These are phyloP conservation scores for Etheostoma spectabile DNA, from an alignment of 2,113 vertebrate species.

Conservation along the genomic window DNA sequence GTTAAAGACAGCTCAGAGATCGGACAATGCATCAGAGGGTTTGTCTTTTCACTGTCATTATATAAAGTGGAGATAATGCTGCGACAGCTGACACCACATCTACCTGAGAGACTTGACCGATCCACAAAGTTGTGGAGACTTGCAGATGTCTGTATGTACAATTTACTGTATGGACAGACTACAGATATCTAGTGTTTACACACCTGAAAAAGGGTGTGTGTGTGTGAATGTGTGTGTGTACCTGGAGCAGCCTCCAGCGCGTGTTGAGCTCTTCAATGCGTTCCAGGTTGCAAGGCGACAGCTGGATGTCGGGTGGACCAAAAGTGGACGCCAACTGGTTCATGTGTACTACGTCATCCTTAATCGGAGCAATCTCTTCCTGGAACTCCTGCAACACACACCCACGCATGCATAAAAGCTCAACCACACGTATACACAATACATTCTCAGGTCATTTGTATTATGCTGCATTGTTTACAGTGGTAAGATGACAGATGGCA, in stretches of 20 bases:
- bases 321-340: constrained; percentile 91
- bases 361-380: constrained; percentile 90
- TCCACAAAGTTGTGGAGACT: not conserved
- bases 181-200: not conserved
- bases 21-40: too few relatives aligned
- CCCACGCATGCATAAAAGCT: not conserved
- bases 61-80: too few relatives aligned
- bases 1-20: too few relatives aligned
- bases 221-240: constrained; percentile 68
- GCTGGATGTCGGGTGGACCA: constrained; percentile 86
- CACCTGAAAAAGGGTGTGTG: not conserved
- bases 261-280: constrained; percentile 93
- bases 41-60: too few relatives aligned
- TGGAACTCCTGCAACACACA: constrained; percentile 86
- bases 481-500: constrained; percentile 25
- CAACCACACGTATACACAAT: not conserved
- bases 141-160: not conserved
- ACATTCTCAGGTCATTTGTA: not conserved
- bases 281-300: constrained; percentile 91
- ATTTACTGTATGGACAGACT: not conserved
- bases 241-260: constrained; percentile 95
- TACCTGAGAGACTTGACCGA: too few relatives aligned
- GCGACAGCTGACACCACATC: too few relatives aligned
- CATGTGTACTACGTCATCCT: constrained; percentile 91
- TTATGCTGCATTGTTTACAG: not conserved